phyloP scores from a whole-genome alignment of 2,888 invertebrate genomes.

The Lamellibrachia columna region DNA sequence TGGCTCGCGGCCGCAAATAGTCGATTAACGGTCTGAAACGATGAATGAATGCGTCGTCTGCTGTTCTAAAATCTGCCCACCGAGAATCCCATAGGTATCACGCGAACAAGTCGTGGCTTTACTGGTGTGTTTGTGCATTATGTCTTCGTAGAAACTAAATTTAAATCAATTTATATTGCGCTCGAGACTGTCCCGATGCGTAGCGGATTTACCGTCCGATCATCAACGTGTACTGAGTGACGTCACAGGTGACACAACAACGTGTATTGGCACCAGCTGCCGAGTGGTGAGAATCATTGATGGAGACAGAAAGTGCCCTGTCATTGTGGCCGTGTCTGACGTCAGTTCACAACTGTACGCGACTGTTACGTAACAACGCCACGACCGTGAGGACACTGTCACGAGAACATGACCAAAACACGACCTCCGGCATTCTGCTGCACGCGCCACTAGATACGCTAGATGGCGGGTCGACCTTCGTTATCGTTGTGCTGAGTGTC shows the following conservation, averaged over 20 bases:
- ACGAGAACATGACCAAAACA: neutral
- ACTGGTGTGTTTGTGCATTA: neutral
- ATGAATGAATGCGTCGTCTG: conserved; percentile 11
- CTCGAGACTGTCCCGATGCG: neutral
- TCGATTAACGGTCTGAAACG: conserved; percentile 11
- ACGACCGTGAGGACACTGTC: neutral
- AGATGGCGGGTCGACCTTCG: neutral
- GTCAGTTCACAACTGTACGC: neutral
- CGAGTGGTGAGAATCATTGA: neutral
- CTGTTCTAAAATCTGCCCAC: neutral
- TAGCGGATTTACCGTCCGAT: neutral
- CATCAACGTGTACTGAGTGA: neutral
- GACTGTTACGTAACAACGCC: neutral
- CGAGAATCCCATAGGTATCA: neutral
- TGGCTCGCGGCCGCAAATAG: neutral
- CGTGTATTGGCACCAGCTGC: too few relatives aligned
- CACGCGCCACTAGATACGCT: neutral
- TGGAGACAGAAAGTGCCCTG: neutral
- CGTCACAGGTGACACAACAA: neutral
- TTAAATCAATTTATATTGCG: neutral
- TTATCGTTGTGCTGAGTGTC: neutral
- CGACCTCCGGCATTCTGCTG: neutral
- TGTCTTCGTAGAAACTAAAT: neutral
- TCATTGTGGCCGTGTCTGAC: neutral
- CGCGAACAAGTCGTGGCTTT: neutral